A percentile compares a stretch with the other conserved stretches of the same genome.
These are phyloP conservation scores for Tribolium castaneum DNA, from an alignment of 1,140 invertebrate genomes.

Conservation along the genomic window DNA sequence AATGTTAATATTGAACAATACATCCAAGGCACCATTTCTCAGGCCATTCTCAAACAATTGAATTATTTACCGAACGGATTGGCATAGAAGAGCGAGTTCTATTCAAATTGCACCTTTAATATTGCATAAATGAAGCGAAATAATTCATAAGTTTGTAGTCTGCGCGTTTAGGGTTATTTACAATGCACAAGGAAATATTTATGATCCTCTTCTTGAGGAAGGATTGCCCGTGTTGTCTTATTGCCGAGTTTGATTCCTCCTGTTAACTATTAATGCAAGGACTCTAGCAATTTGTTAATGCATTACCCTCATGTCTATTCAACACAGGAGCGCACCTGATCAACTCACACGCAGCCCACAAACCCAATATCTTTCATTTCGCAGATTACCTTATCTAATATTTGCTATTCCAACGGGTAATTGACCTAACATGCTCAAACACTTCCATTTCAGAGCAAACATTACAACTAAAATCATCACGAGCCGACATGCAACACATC, in stretches of 20 bases:
- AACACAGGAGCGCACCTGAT: slow-evolving; percentile 10
- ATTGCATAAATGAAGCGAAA: slow-evolving; percentile 64
- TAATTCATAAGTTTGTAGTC: slow-evolving; percentile 66
- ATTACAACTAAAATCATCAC: neutral
- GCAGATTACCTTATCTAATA: neutral
- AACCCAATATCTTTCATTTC: neutral
- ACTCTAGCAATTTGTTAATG: slow-evolving; percentile 55
- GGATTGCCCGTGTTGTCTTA: slow-evolving; percentile 61
- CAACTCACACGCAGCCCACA: neutral
- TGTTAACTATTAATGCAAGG: slow-evolving; percentile 58
- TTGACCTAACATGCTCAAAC: neutral
- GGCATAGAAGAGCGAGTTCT: slow-evolving; percentile 64
- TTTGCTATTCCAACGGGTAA: neutral
- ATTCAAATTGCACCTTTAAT: slow-evolving; percentile 65
- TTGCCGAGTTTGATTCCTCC: slow-evolving; percentile 60
- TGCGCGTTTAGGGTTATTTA: slow-evolving; percentile 65
- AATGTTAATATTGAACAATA: slow-evolving; percentile 63
- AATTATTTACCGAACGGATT: slow-evolving; percentile 65
- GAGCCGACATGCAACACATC: too few relatives aligned
- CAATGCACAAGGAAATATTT: slow-evolving; percentile 66
- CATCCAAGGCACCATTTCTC: slow-evolving; percentile 59
- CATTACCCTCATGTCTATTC: slow-evolving; percentile 45
- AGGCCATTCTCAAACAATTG: slow-evolving; percentile 63
- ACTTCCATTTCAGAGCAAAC: neutral
- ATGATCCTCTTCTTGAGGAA: slow-evolving; percentile 60